These are phyloP conservation scores for Caenorhabditis becei DNA, from an alignment of 2,888 invertebrate genomes.

Conservation along the genomic window DNA sequence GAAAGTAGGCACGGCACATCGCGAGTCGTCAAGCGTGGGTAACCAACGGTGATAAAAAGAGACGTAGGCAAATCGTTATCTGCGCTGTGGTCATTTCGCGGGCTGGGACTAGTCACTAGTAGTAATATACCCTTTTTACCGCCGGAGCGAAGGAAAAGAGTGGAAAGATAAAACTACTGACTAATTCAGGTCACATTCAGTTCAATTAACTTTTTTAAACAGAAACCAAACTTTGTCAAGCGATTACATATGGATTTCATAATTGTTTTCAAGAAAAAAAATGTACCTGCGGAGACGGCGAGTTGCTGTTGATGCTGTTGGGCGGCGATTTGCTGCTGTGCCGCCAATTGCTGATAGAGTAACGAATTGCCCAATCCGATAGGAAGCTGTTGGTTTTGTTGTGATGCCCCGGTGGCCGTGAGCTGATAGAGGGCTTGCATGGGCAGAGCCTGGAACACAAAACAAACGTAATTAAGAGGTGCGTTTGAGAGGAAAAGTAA, in stretches of 20 bases:
- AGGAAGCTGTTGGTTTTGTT: constrained; percentile 54
- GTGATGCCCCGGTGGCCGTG: constrained; percentile 44
- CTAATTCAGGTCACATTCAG: constrained; percentile 12
- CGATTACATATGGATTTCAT: no score
- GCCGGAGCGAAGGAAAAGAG: not conserved
- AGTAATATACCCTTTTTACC: constrained; percentile 15
- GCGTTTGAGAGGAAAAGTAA: not conserved
- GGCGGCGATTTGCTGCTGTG: constrained; percentile 64
- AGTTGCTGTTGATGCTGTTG: constrained; percentile 68
- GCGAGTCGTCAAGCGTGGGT: constrained; percentile 23
- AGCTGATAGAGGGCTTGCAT: constrained; percentile 74
- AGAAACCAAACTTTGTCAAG: no score
- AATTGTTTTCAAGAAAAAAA: not conserved
- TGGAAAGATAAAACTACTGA: not conserved
- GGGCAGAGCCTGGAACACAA: constrained; percentile 64
- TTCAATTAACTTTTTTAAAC: no score
- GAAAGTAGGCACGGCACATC: not conserved
- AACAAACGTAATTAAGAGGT: not conserved
- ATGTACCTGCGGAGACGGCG: constrained; percentile 64
- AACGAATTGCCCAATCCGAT: constrained; percentile 56
- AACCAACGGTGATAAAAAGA: constrained; percentile 25
- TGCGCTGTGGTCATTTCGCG: not conserved
- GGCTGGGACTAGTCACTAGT: not conserved
- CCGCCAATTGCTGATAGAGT: constrained; percentile 64
- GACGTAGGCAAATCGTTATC: constrained; percentile 20